Conservation (phyloP, 2,888 invertebrate genomes). For the Leptopilina syphax region DNA sequence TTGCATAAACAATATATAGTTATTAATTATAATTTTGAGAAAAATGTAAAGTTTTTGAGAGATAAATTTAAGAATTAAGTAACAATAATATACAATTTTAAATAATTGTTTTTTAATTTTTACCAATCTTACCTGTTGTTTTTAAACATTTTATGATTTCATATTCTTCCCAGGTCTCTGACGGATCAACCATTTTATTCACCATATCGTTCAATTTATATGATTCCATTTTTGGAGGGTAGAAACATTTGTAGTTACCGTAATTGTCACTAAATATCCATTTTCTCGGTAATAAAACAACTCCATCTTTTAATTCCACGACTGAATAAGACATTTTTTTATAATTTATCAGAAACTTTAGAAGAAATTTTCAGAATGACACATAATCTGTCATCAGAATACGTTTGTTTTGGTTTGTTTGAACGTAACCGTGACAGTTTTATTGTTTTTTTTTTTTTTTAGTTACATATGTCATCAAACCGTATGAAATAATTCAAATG, state of each 20-base stretch:
- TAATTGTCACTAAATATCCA: not conserved
- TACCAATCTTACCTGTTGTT: not conserved
- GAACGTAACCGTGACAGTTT: too few species aligned
- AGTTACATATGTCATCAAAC: too few species aligned
- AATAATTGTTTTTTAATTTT: not conserved
- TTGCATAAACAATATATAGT: too few species aligned
- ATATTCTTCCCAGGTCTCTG: not conserved
- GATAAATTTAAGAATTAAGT: too few species aligned
- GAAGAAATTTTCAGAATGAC: not conserved
- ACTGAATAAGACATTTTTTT: not conserved
- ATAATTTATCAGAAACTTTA: not conserved
- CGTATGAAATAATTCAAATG: too few species aligned
- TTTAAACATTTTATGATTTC: not conserved
- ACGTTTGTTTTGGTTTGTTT: too few species aligned
- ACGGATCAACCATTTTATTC: not conserved
- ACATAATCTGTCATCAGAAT: too few species aligned
- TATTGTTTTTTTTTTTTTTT: too few species aligned
- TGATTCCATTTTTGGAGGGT: not conserved
- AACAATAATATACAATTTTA: not conserved
- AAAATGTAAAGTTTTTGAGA: too few species aligned
- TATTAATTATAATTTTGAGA: too few species aligned
- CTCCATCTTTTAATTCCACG: not conserved
- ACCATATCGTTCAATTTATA: not conserved
- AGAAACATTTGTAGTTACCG: not conserved
- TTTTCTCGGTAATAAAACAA: not conserved